These are phyloP conservation scores for Cardiocondyla obscurior DNA, from an alignment of 1,140 invertebrate species.

Conservation along the genomic window DNA sequence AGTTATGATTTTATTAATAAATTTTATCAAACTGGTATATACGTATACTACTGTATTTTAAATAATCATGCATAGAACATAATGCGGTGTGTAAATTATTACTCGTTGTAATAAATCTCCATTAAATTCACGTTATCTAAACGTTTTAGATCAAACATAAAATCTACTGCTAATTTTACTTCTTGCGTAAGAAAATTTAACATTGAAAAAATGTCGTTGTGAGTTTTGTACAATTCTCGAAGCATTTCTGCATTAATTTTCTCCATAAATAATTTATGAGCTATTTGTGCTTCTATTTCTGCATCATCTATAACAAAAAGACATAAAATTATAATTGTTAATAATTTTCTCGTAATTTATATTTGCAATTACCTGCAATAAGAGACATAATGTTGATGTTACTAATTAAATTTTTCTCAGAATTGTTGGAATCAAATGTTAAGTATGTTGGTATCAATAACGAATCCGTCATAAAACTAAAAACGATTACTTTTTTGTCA, in stretches of 20 bases:
- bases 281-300: constrained; percentile 62
- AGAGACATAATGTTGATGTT: constrained; percentile 69
- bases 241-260: constrained; percentile 63
- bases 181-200: constrained; percentile 69
- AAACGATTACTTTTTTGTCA: constrained; percentile 58
- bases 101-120: constrained; percentile 69
- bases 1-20: too few relatives aligned
- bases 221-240: constrained; percentile 48
- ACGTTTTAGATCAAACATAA: constrained; percentile 72
- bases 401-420: constrained; percentile 48
- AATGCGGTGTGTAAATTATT: constrained; percentile 38
- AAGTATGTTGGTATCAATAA: constrained; percentile 66
- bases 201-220: constrained; percentile 68
- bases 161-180: constrained; percentile 73
- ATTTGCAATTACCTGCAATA: constrained; percentile 63
- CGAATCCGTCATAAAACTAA: constrained; percentile 73
- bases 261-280: constrained; percentile 70
- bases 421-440: not conserved
- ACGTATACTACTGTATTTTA: not conserved
- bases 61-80: not conserved
- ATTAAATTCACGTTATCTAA: constrained; percentile 68
- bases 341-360: not conserved
- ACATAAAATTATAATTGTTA: constrained; percentile 14
- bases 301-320: constrained; percentile 54
- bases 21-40: not conserved